Evolutionary conservation across 1,140 invertebrate genomes (phyloP).

Genomic region (Pogonognathellus flavescens): DNA sequence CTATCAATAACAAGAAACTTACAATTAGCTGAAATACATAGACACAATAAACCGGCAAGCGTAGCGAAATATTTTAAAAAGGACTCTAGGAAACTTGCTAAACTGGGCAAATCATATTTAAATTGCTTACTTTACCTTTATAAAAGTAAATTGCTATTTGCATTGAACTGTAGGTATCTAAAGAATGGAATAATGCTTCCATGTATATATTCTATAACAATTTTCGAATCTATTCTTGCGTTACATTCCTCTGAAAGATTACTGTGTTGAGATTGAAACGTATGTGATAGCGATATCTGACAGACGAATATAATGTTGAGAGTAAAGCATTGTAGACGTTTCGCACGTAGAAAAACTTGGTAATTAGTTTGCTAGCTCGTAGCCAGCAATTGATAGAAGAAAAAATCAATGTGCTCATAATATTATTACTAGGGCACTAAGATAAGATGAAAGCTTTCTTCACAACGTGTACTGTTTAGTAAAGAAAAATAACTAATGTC

Average conservation of each 20-base stretch:
- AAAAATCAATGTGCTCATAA: not conserved
- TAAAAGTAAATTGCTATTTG: not conserved
- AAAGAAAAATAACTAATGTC: conserved; percentile 9
- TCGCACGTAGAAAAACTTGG: not conserved
- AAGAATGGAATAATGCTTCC: not conserved
- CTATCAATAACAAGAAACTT: too few species aligned
- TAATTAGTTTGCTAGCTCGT: not conserved
- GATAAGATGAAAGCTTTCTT: conserved; percentile 16
- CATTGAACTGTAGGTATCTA: not conserved
- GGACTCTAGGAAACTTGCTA: too few species aligned
- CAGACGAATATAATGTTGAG: not conserved
- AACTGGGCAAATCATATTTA: too few species aligned
- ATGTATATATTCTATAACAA: not conserved
- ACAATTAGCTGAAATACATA: too few species aligned
- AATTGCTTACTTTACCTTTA: too few species aligned
- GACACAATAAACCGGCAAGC: too few species aligned
- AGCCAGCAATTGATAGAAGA: not conserved
- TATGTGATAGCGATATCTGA: too few species aligned
- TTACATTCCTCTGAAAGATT: not conserved
- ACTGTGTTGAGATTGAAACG: too few species aligned
- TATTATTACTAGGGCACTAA: conserved; percentile 27
- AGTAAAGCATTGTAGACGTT: not conserved
- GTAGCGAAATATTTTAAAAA: too few species aligned
- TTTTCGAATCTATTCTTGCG: conserved; percentile 13
- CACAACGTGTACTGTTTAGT: not conserved